These are phyloP conservation scores for Oscheius sp. DNA, from an alignment of 2,888 invertebrate genomes.

Conservation along the genomic window DNA sequence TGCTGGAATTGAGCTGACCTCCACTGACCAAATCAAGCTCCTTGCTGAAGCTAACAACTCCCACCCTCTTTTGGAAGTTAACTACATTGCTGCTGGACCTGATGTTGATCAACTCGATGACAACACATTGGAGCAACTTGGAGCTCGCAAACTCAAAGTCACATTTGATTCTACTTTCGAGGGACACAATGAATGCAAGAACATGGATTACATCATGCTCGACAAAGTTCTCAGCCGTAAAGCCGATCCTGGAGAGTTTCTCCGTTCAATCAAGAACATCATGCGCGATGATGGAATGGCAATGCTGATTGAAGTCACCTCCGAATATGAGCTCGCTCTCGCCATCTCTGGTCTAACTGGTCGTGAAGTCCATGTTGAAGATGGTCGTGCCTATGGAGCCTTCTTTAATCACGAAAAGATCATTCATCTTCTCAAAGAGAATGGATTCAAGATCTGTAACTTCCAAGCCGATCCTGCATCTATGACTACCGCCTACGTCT, in stretches of 20 bases:
- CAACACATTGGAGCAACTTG: constrained; percentile 64
- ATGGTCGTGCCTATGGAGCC: constrained; percentile 53
- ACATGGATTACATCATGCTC: constrained; percentile 64
- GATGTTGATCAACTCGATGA: constrained; percentile 66
- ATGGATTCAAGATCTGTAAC: constrained; percentile 67
- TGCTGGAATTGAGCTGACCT: constrained; percentile 64
- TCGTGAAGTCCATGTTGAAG: constrained; percentile 43
- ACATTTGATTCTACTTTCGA: constrained; percentile 53
- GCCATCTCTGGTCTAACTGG: constrained; percentile 58
- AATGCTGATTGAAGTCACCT: constrained; percentile 71
- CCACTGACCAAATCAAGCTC: constrained; percentile 61
- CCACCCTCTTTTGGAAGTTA: constrained; percentile 67
- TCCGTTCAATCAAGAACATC: constrained; percentile 57
- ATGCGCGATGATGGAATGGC: constrained; percentile 72
- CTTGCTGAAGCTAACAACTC: constrained; percentile 59
- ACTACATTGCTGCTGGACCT: constrained; percentile 37
- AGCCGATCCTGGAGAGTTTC: constrained; percentile 59
- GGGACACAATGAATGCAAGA: constrained; percentile 60
- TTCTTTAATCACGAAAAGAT: constrained; percentile 64
- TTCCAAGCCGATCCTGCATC: constrained; percentile 57
- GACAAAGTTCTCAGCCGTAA: constrained; percentile 66
- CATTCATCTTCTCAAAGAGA: constrained; percentile 56
- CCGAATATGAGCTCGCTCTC: constrained; percentile 67
- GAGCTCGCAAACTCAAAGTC: constrained; percentile 57
- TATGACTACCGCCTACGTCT: constrained; percentile 60